phyloP scores from a whole-genome alignment of 2,888 invertebrate species.

The Stratiomys singularior region DNA sequence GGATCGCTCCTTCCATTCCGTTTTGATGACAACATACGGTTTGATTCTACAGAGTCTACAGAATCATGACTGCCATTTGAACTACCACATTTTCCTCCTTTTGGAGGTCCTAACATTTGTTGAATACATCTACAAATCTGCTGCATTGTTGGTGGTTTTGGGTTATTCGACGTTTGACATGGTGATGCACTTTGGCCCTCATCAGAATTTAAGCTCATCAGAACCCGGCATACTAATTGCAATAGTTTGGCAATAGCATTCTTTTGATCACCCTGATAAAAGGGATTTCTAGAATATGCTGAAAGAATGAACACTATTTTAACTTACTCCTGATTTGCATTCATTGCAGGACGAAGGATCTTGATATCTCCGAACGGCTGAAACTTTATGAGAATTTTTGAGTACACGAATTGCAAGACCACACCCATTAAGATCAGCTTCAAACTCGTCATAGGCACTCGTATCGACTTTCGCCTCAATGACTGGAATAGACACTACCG shows the following conservation, averaged over 20 bases:
- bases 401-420: constrained; percentile 62
- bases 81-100: no score
- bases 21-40: background rate
- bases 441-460: constrained; percentile 62
- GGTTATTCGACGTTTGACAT: background rate
- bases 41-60: background rate
- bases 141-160: background rate
- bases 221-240: background rate
- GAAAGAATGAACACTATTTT: background rate
- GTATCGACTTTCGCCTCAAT: constrained; percentile 23
- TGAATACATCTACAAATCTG: constrained; percentile 16
- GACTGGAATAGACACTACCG: background rate
- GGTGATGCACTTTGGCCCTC: background rate
- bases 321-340: background rate
- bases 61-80: no score
- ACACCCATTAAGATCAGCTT: constrained; percentile 63
- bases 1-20: background rate
- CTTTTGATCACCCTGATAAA: constrained; percentile 11
- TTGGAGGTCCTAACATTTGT: background rate
- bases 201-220: constrained; percentile 1
- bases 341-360: background rate
- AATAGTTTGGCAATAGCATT: constrained; percentile 3
- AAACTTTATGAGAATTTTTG: constrained; percentile 61
- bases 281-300: background rate
- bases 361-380: constrained; percentile 55